phyloP scores from a whole-genome alignment of 1,140 invertebrate species.

The Drosophila hydei region DNA sequence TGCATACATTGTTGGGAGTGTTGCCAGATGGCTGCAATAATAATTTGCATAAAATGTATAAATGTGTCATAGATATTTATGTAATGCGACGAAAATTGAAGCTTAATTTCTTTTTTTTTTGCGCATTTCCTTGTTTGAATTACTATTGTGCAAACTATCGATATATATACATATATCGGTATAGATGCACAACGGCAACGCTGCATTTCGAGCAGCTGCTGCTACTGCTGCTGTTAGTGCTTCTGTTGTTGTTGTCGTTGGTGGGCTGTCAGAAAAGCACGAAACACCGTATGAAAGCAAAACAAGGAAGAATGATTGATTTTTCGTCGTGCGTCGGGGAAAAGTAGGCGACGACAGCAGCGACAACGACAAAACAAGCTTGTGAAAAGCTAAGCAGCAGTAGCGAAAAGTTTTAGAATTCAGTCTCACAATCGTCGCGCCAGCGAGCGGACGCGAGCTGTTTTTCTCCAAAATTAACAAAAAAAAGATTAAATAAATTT shows the following conservation, averaged over 20 bases:
- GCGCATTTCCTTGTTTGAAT: conserved; percentile 9
- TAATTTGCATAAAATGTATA: conserved; percentile 10
- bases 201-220: conserved; percentile 59
- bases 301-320: conserved; percentile 76
- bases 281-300: conserved; percentile 69
- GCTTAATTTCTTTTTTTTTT: not conserved
- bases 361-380: conserved; percentile 47
- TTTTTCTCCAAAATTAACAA: conserved; percentile 20
- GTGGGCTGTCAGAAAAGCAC: conserved; percentile 54
- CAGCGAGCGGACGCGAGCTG: conserved; percentile 63
- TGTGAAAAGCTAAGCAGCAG: conserved; percentile 45
- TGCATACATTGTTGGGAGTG: conserved; percentile 19
- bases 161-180: conserved; percentile 61
- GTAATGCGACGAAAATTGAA: conserved; percentile 1
- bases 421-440: conserved; percentile 68
- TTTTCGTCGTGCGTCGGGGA: conserved; percentile 65
- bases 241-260: conserved; percentile 39
- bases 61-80: conserved; percentile 10
- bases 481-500: conserved; percentile 6
- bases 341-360: conserved; percentile 55
- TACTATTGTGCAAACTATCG: conserved; percentile 11
- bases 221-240: conserved; percentile 32
- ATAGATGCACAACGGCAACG: conserved; percentile 41
- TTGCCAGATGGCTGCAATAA: conserved; percentile 47
- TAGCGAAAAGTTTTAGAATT: conserved; percentile 60